Evolutionary conservation across 1,140 invertebrate species (phyloP).

Genomic region (Pogonognathellus flavescens): DNA sequence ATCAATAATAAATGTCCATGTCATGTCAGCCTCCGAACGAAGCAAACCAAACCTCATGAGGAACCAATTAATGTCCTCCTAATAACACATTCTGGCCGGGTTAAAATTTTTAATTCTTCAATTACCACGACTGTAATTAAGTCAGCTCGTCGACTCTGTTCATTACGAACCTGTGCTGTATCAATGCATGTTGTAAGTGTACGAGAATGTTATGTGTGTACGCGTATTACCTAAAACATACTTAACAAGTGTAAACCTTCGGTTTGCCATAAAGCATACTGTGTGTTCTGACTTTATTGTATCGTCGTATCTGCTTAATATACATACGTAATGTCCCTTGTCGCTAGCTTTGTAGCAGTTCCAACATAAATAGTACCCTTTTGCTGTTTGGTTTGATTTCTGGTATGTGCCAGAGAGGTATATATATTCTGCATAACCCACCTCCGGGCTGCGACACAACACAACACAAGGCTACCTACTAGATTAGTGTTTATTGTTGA

Average conservation of each 20-base stretch:
- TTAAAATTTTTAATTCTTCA: constrained; percentile 55
- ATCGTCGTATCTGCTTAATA: no score
- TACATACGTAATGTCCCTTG: neutral
- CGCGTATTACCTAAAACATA: neutral
- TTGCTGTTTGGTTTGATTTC: constrained; percentile 15
- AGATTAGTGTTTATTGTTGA: constrained; percentile 20
- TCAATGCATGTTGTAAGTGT: neutral
- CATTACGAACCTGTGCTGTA: neutral
- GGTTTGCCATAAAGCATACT: no score
- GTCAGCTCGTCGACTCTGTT: constrained; percentile 24
- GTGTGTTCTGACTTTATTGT: no score
- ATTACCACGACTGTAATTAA: constrained; percentile 51
- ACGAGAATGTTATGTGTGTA: neutral
- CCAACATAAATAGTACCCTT: constrained; percentile 6
- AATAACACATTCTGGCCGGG: constrained; percentile 46
- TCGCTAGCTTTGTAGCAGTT: constrained; percentile 1
- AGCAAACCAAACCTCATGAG: constrained; percentile 39
- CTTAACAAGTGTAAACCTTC: neutral
- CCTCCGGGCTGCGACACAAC: neutral
- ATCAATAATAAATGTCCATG: constrained; percentile 56
- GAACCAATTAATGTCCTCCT: constrained; percentile 52
- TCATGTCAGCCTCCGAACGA: constrained; percentile 46
- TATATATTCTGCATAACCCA: neutral
- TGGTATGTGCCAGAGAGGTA: neutral
- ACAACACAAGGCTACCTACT: neutral